These are phyloP conservation scores for Scleropages formosus DNA, from an alignment of 2,797 vertebrate genomes.

Conservation along the genomic window DNA sequence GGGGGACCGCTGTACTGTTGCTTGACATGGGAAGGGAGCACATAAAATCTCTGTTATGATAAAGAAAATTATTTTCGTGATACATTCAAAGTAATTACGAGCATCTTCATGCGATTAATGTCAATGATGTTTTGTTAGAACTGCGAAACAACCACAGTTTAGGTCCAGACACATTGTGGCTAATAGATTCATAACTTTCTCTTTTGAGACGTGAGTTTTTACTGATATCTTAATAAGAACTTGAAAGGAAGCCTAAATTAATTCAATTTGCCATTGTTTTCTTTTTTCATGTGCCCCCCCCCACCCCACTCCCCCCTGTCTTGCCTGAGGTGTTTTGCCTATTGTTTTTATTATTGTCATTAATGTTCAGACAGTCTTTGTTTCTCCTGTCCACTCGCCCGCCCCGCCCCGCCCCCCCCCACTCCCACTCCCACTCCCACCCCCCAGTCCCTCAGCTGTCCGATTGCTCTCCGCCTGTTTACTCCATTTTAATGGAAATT, in stretches of 20 bases:
- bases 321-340: constrained; percentile 13
- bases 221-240: background rate
- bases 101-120: too few species aligned
- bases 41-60: too few species aligned
- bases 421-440: background rate
- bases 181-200: background rate
- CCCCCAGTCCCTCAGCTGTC: constrained; percentile 40
- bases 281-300: background rate
- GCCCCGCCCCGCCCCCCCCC: background rate
- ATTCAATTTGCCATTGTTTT: constrained; percentile 6
- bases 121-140: constrained; percentile 1
- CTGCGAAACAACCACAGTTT: background rate
- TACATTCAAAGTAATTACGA: too few species aligned
- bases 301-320: too few species aligned
- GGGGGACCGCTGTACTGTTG: too few species aligned
- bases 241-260: constrained; percentile 20
- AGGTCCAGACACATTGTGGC: background rate
- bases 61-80: too few species aligned
- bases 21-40: too few species aligned
- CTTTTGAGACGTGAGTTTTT: background rate
- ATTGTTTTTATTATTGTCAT: constrained; percentile 24
- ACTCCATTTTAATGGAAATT: constrained; percentile 69
- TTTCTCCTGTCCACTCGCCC: constrained; percentile 14
- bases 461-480: constrained; percentile 48
- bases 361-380: constrained; percentile 26